These are phyloP conservation scores for Nematopogon swammerdamellus DNA, from an alignment of 2,888 invertebrate genomes.

Conservation along the genomic window DNA sequence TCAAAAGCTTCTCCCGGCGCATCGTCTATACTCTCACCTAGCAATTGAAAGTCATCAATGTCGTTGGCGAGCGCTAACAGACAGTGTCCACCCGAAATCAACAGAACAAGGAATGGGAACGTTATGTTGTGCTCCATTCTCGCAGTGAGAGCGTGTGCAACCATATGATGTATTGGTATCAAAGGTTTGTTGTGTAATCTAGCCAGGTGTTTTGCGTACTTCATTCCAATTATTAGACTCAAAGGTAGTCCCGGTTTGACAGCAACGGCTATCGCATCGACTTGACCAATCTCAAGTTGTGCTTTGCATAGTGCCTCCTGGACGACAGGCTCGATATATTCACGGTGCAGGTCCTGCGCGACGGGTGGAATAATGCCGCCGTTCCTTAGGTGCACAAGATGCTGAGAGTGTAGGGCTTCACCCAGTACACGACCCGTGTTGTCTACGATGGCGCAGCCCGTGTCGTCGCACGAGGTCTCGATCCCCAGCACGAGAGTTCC, in stretches of 20 bases:
- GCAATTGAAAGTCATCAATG: conserved; percentile 71
- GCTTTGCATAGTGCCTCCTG: conserved; percentile 62
- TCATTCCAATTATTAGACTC: conserved; percentile 76
- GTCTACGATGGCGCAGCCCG: conserved; percentile 86
- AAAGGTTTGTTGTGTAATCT: conserved; percentile 69
- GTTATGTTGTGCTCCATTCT: conserved; percentile 68
- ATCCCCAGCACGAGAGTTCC: conserved; percentile 77
- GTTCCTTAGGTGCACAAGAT: conserved; percentile 63
- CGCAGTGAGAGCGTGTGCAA: conserved; percentile 92
- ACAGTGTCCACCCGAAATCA: conserved; percentile 94
- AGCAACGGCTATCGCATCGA: conserved; percentile 91
- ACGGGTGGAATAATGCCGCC: conserved; percentile 90
- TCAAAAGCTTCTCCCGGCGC: conserved; percentile 94
- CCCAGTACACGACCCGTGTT: conserved; percentile 68
- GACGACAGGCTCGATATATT: conserved; percentile 74
- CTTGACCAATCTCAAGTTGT: conserved; percentile 54
- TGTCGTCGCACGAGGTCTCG: conserved; percentile 98
- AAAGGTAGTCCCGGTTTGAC: conserved; percentile 81
- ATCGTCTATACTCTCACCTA: conserved; percentile 79
- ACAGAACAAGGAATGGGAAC: conserved; percentile 85
- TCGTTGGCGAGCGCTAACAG: conserved; percentile 71
- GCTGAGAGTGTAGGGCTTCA: conserved; percentile 81
- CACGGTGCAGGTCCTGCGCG: conserved; percentile 77
- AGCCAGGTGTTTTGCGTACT: conserved; percentile 77
- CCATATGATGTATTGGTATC: conserved; percentile 98